These are phyloP conservation scores for Notospermus geniculatus DNA, from an alignment of 1,140 invertebrate genomes.

Conservation along the genomic window DNA sequence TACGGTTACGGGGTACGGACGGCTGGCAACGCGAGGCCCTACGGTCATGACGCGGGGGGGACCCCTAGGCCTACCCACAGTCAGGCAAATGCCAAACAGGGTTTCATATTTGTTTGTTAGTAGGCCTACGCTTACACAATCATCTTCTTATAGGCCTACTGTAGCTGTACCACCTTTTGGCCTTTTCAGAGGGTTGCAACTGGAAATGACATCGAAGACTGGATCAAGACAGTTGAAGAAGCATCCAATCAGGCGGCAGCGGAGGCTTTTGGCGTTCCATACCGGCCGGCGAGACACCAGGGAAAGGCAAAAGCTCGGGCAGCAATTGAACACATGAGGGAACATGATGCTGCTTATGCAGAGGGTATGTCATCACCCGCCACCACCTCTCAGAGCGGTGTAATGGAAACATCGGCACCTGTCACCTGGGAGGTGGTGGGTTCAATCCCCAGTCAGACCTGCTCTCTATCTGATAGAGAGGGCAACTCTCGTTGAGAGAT, in stretches of 20 bases:
- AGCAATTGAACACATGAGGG: constrained; percentile 11
- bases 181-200: constrained; percentile 28
- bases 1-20: too few relatives aligned
- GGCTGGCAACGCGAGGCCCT: too few relatives aligned
- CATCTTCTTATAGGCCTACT: constrained; percentile 9
- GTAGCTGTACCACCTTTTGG: not conserved
- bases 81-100: not conserved
- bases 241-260: constrained; percentile 29
- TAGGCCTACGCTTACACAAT: constrained; percentile 6
- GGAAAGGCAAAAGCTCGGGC: constrained; percentile 13
- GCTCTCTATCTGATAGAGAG: too few relatives aligned
- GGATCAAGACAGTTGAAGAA: constrained; percentile 36
- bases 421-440: too few relatives aligned
- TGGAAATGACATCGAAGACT: constrained; percentile 29
- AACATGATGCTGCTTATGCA: constrained; percentile 28
- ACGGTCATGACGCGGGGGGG: too few relatives aligned
- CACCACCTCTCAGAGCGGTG: constrained; percentile 26
- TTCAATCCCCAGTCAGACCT: too few relatives aligned
- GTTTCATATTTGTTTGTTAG: not conserved
- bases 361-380: constrained; percentile 25
- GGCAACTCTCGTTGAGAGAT: too few relatives aligned
- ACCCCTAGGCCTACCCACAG: too few relatives aligned
- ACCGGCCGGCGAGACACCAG: not conserved
- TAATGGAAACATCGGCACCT: too few relatives aligned
- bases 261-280: constrained; percentile 24